Conservation (phyloP, 2,888 invertebrate genomes). For the Taenaris catops region DNA sequence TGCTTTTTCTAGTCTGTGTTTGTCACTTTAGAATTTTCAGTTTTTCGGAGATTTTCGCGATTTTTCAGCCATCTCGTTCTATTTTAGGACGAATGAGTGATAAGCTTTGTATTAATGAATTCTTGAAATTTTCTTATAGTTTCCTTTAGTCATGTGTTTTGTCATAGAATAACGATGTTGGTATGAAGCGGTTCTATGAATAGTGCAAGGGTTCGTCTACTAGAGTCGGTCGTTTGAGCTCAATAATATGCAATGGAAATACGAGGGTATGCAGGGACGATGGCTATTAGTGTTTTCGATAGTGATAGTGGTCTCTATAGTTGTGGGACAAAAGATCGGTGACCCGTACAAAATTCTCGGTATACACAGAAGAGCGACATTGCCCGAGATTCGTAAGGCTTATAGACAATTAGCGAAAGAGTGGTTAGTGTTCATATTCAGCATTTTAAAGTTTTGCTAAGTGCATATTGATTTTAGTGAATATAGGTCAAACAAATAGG, state of each 20-base stretch:
- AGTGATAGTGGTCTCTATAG: conserved; percentile 39
- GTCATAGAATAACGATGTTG: conserved; percentile 31
- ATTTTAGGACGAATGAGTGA: conserved; percentile 74
- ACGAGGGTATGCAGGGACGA: conserved; percentile 52
- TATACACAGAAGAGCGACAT: conserved; percentile 85
- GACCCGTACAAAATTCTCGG: conserved; percentile 94
- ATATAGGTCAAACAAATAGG: conserved; percentile 8
- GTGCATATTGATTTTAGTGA: conserved; percentile 4
- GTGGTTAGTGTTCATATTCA: conserved; percentile 81
- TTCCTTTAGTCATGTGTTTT: conserved; percentile 42
- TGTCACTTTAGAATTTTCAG: conserved; percentile 16
- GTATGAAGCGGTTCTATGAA: conserved; percentile 45
- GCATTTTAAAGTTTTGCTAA: too few species aligned
- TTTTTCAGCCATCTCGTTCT: conserved; percentile 62
- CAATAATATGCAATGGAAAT: conserved; percentile 71
- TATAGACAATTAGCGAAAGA: conserved; percentile 94
- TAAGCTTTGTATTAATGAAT: conserved; percentile 35
- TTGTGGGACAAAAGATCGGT: conserved; percentile 73
- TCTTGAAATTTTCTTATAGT: conserved; percentile 42
- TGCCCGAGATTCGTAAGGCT: conserved; percentile 91
- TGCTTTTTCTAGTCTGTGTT: too few species aligned
- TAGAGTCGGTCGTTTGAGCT: conserved; percentile 34
- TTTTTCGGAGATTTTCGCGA: conserved; percentile 54
- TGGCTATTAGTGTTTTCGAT: conserved; percentile 50
- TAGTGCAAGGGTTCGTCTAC: conserved; percentile 37